phyloP scores from a whole-genome alignment of 2,888 invertebrate genomes.

The Melipona bicolor region DNA sequence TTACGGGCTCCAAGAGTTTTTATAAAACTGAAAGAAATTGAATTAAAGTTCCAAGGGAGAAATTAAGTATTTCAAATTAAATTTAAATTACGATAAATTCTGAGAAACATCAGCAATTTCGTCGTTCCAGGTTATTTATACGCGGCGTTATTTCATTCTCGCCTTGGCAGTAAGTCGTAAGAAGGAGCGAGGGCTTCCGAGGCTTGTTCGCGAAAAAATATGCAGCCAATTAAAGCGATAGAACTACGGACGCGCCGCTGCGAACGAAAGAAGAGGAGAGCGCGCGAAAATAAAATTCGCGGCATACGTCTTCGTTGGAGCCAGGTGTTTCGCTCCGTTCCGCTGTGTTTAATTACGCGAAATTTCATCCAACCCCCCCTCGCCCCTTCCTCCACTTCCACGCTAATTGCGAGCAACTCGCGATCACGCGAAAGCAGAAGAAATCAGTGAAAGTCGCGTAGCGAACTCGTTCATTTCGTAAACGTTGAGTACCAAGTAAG shows the following conservation, averaged over 20 bases:
- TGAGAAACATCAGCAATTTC: not conserved
- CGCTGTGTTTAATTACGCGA: constrained; percentile 28
- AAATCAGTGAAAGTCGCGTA: not conserved
- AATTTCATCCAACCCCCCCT: constrained; percentile 12
- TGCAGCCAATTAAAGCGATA: constrained; percentile 40
- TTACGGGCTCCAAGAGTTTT: not conserved
- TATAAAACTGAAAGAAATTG: too few species aligned
- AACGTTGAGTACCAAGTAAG: too few species aligned
- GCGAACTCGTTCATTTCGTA: not conserved
- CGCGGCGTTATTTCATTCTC: constrained; percentile 27
- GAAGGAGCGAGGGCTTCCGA: constrained; percentile 7
- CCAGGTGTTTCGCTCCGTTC: constrained; percentile 23
- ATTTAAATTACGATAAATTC: not conserved
- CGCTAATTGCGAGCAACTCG: constrained; percentile 38
- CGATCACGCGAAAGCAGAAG: constrained; percentile 4
- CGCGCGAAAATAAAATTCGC: not conserved
- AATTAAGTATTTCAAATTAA: too few species aligned
- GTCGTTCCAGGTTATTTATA: constrained; percentile 30
- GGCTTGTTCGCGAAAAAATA: not conserved
- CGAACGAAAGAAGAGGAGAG: not conserved
- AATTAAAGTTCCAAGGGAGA: too few species aligned
- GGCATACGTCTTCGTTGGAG: constrained; percentile 13
- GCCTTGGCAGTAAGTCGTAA: constrained; percentile 11
- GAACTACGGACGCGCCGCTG: constrained; percentile 20
- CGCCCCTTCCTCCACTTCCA: constrained; percentile 9